A percentile compares a stretch with the other conserved stretches of the same genome.
These are phyloP conservation scores for Parapristionchus giblindavisi DNA, from an alignment of 2,888 invertebrate genomes.

Conservation along the genomic window DNA sequence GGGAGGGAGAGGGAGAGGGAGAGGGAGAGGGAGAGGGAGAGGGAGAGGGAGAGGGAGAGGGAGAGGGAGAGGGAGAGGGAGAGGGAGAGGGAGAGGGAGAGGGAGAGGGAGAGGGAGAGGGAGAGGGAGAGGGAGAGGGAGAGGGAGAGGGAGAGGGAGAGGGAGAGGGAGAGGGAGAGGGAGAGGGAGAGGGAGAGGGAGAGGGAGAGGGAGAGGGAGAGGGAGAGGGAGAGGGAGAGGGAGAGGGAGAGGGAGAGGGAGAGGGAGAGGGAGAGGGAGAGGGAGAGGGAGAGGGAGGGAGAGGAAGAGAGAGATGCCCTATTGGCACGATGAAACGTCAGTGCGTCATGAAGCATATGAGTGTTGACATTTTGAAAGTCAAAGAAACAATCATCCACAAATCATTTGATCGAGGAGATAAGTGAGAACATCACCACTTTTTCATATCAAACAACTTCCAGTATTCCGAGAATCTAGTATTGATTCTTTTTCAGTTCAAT, in stretches of 20 bases:
- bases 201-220: neutral
- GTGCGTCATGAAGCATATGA: neutral
- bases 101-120: neutral
- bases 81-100: neutral
- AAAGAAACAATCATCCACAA: too few species aligned
- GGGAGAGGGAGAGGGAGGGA: neutral
- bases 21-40: slow-evolving; percentile 4
- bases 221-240: neutral
- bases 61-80: slow-evolving; percentile 17
- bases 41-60: slow-evolving; percentile 8
- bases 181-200: neutral
- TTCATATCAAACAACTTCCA: too few species aligned
- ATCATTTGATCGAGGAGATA: neutral
- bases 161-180: neutral
- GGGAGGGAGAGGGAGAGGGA: neutral
- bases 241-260: neutral
- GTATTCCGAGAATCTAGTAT: too few species aligned
- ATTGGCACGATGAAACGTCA: neutral
- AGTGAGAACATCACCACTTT: neutral
- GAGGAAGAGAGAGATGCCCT: neutral
- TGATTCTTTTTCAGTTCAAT: too few species aligned
- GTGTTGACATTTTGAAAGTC: neutral
- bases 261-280: slow-evolving; percentile 2
- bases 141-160: neutral
- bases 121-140: neutral